Percentiles rank a stretch among this genome's conserved stretches.
phyloP scores from a whole-genome alignment of 2,888 invertebrate species.

The Empis stercorea region DNA sequence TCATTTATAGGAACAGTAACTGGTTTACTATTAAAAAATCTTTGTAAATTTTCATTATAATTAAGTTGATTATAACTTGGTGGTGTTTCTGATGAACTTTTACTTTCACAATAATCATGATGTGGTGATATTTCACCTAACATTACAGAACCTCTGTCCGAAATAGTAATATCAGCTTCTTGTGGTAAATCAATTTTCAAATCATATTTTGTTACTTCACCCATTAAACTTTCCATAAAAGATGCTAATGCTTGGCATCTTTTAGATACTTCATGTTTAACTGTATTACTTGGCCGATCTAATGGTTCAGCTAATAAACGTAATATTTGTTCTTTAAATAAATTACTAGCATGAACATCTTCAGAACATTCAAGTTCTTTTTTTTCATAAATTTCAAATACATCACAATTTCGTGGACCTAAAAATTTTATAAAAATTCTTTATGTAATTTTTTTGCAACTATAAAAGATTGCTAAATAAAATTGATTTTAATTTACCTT shows the following conservation, averaged over 20 bases:
- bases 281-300: conserved; percentile 40
- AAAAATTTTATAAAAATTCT: conserved; percentile 26
- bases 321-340: conserved; percentile 52
- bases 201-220: conserved; percentile 47
- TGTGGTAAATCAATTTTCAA: conserved; percentile 46
- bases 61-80: conserved; percentile 77
- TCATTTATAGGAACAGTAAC: conserved; percentile 45
- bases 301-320: conserved; percentile 51
- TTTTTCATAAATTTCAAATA: conserved; percentile 44
- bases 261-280: conserved; percentile 52
- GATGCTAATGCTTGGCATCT: conserved; percentile 59
- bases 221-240: conserved; percentile 63
- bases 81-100: conserved; percentile 65
- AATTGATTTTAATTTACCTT: conserved; percentile 38
- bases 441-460: too few species aligned
- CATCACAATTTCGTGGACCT: conserved; percentile 65
- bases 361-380: conserved; percentile 40
- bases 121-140: conserved; percentile 75
- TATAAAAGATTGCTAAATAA: too few species aligned
- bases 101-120: conserved; percentile 65
- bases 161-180: conserved; percentile 41
- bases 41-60: conserved; percentile 67
- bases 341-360: conserved; percentile 45
- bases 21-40: conserved; percentile 55
- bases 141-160: conserved; percentile 68